Evolutionary conservation across 1,140 invertebrate genomes (phyloP), one percentile per base, ranked within the genome.

Genomic region (Drosophila seguyi): DNA sequence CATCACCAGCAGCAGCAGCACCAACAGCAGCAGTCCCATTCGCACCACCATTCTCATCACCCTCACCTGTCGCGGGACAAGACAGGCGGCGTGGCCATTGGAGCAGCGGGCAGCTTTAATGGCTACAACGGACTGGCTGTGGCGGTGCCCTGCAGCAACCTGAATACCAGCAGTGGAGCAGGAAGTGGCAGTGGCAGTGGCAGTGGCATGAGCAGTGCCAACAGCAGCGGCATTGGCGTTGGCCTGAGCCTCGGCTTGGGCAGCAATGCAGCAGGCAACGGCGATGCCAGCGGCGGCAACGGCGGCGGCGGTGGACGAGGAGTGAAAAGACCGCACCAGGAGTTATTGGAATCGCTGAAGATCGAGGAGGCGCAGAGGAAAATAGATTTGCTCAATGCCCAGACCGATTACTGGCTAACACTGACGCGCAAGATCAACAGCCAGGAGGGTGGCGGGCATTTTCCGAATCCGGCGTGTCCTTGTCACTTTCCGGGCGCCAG

Each of bases 371-470:
- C 91, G 3, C 83, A 84, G 27, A 72, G 73, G 0, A 92, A 92
- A 42, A 92, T 92, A 20, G 91, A 92, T n/a, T 50, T 92, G 59
- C 31, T 92, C 1, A 91, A 92, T 61, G 91, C 85, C 20, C 91
- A 92, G 61, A 92, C 92, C 25, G 87, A 92, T 29, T 92, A 92
- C 27, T 92, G 91, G 91, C 81, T 87, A 14, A 91, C 90, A n/a
- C 45, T 92, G 13, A 92, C 91, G 20, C 88, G 91, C 50, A 92
- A 92, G 42, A 55, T 92, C 10, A 88, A 92, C 50, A 53, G 77
- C 7, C 85, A 92, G 41, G 11, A 65, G 6, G 52, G 39, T 0
- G 31, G 20, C 2, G 82, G 83, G 0, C 90, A 91, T 20, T 57
- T 73, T 41, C 87, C 91, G 0, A 92, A 80, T 73, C 91, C 91